Conservation (phyloP, 2,888 invertebrate genomes). For the Rotaria sp. region DNA sequence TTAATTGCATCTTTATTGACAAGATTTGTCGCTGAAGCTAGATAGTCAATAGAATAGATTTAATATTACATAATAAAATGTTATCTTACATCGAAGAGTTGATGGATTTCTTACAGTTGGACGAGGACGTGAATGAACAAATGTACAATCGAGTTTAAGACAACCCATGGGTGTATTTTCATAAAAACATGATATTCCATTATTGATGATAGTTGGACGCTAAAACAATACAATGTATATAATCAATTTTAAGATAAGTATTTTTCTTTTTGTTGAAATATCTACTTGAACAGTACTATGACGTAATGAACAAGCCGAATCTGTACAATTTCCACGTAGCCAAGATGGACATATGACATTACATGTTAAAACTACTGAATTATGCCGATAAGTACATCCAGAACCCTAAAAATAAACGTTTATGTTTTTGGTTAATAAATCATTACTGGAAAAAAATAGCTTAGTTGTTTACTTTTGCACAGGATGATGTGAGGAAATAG, state of each 20-base stretch:
- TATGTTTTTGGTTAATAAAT: neutral
- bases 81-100: neutral
- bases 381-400: neutral
- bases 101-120: neutral
- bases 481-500: neutral
- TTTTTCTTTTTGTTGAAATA: neutral
- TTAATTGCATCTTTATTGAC: neutral
- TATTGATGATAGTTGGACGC: neutral
- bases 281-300: neutral
- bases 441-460: neutral
- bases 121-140: neutral
- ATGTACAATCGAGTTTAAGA: neutral
- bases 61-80: neutral
- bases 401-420: neutral
- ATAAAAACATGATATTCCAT: neutral
- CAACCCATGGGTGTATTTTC: slow-evolving; percentile 1
- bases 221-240: neutral
- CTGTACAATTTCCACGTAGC: neutral
- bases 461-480: neutral
- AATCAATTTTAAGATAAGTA: neutral
- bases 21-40: slow-evolving; percentile 4
- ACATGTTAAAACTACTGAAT: neutral
- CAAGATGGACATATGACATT: neutral
- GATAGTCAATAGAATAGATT: neutral
- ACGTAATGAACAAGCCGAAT: neutral